Base-by-base conservation (phyloP, 1,140 invertebrate genomes). In the Drosophila malerkotliana region DNA sequence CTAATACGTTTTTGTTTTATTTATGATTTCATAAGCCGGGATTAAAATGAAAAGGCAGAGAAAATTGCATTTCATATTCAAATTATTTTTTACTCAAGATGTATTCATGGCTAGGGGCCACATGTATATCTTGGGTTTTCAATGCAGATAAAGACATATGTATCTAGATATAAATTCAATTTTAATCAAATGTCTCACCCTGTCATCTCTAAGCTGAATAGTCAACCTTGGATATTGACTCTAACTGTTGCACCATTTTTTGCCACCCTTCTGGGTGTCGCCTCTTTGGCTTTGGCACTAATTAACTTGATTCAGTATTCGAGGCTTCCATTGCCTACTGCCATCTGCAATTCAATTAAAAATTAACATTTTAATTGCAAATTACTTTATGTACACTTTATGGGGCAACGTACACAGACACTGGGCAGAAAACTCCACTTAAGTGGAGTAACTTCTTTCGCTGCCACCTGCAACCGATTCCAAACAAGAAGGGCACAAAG, bases 351-450 rank as follows among this genome's bases (percentile, higher is more conserved):
- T 91, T 91, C 79, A 89, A 91, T 91, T 91, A 78, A 82, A 82
- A 91, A 91, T 91, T 91, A 85, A 89, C 84, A 91, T 91, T 91
- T 90, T 89, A 90, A 89, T 89, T 90, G 89, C 84, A 90, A 90
- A 90, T 85, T 81, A 78, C 85, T 83, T 74, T 62, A 54, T 49
- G 60, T 64, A 74, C 71, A 73, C 64, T 79, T 82, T 73, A 71
- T 48, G 66, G 48, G 34, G 44, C 53, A 47, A 37, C 10, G 32
- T 44, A 44, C 51, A 24, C 63, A 56, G 49, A 41, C 41, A 63
- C 37, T 48, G 32, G 30, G 48, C 12, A n/a, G 37, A 49, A 58
- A 68, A 69, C 63, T 47, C 56, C 63, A 71, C 51, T 53, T 62
- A 57, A 79, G 56, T 72, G 64, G 39, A 64, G 68, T 72, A 63